Conservation (phyloP, 1,140 invertebrate species). For the Ephestia elutella region DNA sequence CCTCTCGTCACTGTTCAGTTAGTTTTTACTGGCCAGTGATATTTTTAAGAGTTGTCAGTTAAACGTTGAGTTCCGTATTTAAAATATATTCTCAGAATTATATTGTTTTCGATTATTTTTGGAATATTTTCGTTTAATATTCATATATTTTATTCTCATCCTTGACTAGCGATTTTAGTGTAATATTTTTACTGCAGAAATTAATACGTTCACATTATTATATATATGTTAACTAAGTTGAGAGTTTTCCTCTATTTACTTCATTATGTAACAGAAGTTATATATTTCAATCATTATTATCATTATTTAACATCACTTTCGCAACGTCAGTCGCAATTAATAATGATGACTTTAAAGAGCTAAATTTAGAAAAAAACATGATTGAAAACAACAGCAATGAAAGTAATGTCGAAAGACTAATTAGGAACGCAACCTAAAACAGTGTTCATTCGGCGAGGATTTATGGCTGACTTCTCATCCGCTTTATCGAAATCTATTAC, state of each 20-base stretch:
- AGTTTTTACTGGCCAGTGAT: conserved; percentile 34
- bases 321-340: no score
- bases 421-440: neutral
- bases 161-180: no score
- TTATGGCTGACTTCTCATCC: conserved; percentile 37
- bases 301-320: no score
- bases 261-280: no score
- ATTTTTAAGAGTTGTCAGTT: conserved; percentile 12
- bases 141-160: conserved; percentile 26
- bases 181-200: no score
- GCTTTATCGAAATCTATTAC: conserved; percentile 42
- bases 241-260: no score
- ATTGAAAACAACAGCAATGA: conserved; percentile 12
- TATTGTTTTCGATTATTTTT: conserved; percentile 7
- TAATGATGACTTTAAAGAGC: conserved; percentile 12
- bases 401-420: neutral
- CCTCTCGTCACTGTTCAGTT: conserved; percentile 42
- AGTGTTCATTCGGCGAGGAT: conserved; percentile 23
- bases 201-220: no score
- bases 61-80: conserved; percentile 8
- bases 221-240: no score
- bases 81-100: no score
- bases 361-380: neutral
- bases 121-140: conserved; percentile 22
- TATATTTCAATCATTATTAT: no score